phyloP scores from a whole-genome alignment of 2,888 invertebrate species.

The Protonemura montana region DNA sequence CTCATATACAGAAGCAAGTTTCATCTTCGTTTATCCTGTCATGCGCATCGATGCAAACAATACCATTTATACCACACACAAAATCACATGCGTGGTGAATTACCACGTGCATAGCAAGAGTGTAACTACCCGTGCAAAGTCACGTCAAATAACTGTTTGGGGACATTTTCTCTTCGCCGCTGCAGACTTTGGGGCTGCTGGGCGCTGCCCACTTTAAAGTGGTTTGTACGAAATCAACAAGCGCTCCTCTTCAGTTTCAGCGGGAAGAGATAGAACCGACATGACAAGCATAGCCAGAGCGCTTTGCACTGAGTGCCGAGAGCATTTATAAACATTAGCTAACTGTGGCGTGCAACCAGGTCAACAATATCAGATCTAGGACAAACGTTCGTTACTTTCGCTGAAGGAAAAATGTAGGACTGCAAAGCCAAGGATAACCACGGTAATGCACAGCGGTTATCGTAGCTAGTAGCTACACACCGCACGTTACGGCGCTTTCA shows the following conservation, averaged over 20 bases:
- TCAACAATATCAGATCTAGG: slow-evolving; percentile 39
- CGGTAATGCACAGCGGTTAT: neutral
- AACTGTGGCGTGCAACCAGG: slow-evolving; percentile 38
- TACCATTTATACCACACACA: neutral
- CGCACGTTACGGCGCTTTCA: neutral
- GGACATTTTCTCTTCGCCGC: neutral
- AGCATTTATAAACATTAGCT: slow-evolving; percentile 36
- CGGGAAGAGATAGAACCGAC: neutral
- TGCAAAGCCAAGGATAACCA: slow-evolving; percentile 43
- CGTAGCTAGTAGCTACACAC: neutral
- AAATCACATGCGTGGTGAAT: neutral
- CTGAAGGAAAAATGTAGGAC: slow-evolving; percentile 38
- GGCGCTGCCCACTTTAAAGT: neutral
- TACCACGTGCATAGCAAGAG: neutral
- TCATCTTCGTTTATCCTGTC: neutral
- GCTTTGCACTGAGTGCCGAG: neutral
- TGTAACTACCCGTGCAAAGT: neutral
- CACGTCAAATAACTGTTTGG: neutral
- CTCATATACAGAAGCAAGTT: neutral
- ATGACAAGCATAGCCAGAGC: neutral
- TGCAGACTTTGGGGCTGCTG: neutral
- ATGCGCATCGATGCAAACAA: neutral
- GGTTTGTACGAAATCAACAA: neutral
- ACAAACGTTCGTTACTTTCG: slow-evolving; percentile 41
- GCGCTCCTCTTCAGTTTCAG: neutral